phyloP scores from a whole-genome alignment of 2,797 vertebrate genomes.

The Ceyx erithaca region DNA sequence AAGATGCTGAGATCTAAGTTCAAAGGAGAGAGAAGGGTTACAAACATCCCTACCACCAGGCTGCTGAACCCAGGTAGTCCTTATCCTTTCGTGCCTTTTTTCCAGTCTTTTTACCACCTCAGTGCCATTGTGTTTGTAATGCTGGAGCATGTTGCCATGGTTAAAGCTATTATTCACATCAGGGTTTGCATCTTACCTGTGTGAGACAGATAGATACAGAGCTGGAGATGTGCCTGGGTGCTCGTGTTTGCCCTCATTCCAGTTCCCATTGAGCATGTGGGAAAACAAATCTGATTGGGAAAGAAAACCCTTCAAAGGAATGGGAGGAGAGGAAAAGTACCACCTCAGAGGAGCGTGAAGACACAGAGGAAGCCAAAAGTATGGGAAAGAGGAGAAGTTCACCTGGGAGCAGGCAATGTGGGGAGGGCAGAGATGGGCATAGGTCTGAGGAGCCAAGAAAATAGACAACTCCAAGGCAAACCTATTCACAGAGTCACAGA shows the following conservation, averaged over 20 bases:
- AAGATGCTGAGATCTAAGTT: not conserved
- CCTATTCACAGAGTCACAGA: not conserved
- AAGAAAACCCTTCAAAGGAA: not conserved
- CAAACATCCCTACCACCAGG: not conserved
- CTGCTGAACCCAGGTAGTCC: not conserved
- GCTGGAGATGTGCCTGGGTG: not conserved
- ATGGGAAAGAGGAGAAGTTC: not conserved
- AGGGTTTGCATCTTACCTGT: conserved; percentile 19
- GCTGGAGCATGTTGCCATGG: not conserved
- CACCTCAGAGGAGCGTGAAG: not conserved
- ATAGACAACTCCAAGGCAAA: not conserved
- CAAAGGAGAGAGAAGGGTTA: not conserved
- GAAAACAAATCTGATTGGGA: not conserved
- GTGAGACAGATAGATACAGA: not conserved
- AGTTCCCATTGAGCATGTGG: not conserved
- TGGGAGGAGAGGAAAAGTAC: not conserved
- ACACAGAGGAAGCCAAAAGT: not conserved
- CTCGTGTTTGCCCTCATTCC: not conserved
- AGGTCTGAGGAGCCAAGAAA: not conserved
- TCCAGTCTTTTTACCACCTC: not conserved
- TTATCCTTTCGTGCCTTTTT: not conserved
- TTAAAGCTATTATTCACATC: conserved; percentile 33
- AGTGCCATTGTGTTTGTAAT: not conserved
- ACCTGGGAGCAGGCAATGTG: not conserved
- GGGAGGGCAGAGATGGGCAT: not conserved